These are phyloP conservation scores for Choloepus hoffmanni DNA, from an alignment of 2,113 vertebrate species.

Conservation along the genomic window DNA sequence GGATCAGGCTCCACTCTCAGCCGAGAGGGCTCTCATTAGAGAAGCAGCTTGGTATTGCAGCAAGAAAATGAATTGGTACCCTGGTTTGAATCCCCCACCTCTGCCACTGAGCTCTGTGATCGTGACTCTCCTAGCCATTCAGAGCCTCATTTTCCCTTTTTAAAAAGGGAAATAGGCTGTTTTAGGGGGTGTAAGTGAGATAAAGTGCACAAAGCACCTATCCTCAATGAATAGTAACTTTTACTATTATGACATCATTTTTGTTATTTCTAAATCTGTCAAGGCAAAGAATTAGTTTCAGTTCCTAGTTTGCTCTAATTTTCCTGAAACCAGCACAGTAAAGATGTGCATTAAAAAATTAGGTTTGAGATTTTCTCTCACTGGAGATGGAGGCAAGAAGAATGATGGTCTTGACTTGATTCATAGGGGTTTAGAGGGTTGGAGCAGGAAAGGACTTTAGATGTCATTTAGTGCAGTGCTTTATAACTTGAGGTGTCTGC, in stretches of 20 bases:
- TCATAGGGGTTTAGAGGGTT: neutral
- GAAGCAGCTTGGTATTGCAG: neutral
- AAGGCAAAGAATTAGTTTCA: slow-evolving; percentile 18
- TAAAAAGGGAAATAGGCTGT: neutral
- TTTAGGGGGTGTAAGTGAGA: neutral
- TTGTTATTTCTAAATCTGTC: slow-evolving; percentile 29
- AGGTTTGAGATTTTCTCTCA: neutral
- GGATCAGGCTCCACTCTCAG: neutral
- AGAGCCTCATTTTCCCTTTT: neutral
- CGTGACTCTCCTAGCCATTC: neutral
- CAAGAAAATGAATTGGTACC: slow-evolving; percentile 33
- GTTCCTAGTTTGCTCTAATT: neutral
- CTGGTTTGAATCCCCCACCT: slow-evolving; percentile 23
- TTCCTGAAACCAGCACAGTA: slow-evolving; percentile 13
- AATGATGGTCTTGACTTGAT: neutral
- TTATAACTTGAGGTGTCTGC: neutral
- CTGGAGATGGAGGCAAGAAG: neutral
- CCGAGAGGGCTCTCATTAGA: slow-evolving; percentile 8
- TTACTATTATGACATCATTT: neutral
- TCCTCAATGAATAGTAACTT: neutral
- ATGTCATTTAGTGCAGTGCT: neutral
- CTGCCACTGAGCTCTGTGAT: neutral
- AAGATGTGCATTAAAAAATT: slow-evolving; percentile 32
- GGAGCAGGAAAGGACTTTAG: neutral
- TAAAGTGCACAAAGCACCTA: neutral